Percentiles rank a stretch among this genome's conserved stretches.
Conservation (phyloP, 2,113 vertebrate species). For the Bagarius yarrelli region DNA sequence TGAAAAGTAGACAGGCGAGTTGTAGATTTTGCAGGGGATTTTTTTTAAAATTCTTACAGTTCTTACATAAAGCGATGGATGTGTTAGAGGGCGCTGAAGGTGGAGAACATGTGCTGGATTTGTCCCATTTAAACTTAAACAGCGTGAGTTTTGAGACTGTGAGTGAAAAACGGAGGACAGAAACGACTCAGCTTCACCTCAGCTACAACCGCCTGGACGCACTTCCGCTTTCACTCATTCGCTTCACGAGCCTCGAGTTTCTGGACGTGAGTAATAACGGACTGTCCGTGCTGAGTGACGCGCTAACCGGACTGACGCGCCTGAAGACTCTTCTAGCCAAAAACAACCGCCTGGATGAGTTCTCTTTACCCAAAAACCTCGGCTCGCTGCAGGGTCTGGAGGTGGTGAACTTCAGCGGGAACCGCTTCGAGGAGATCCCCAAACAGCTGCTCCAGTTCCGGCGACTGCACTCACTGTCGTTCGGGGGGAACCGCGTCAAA, state of each 20-base stretch:
- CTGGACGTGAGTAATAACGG: slow-evolving; percentile 91
- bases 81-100: slow-evolving; percentile 55
- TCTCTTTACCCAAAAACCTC: slow-evolving; percentile 86
- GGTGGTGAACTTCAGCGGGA: slow-evolving; percentile 91
- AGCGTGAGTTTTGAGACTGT: slow-evolving; percentile 63
- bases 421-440: slow-evolving; percentile 87
- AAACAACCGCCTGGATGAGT: slow-evolving; percentile 90
- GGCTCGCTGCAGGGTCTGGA: slow-evolving; percentile 77
- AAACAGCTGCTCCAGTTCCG: slow-evolving; percentile 77
- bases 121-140: slow-evolving; percentile 73
- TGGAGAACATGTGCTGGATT: slow-evolving; percentile 71
- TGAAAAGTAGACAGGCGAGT: not conserved
- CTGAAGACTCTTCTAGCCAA: slow-evolving; percentile 88
- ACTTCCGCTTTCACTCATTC: slow-evolving; percentile 73
- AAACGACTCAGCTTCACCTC: slow-evolving; percentile 78
- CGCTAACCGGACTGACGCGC: slow-evolving; percentile 73
- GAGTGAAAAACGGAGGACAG: slow-evolving; percentile 69
- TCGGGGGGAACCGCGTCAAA: slow-evolving; percentile 93
- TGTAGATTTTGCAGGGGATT: not conserved
- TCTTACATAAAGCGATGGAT: slow-evolving; percentile 64
- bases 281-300: slow-evolving; percentile 77
- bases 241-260: slow-evolving; percentile 81
- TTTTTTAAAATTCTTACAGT: not conserved
- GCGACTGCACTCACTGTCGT: slow-evolving; percentile 85
- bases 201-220: slow-evolving; percentile 76